Evolutionary conservation across 2,888 invertebrate species (phyloP).

Genomic region (Thumatha senex): DNA sequence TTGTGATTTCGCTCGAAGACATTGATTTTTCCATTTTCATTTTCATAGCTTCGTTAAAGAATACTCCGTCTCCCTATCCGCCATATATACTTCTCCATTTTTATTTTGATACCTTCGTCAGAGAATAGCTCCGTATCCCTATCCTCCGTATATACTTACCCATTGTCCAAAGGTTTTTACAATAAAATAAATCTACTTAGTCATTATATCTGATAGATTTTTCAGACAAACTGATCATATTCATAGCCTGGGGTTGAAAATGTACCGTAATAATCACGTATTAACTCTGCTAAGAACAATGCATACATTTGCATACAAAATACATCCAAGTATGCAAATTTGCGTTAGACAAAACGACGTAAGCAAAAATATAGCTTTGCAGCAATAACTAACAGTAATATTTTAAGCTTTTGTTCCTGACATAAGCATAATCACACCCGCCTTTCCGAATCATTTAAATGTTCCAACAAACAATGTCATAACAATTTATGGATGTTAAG

Average conservation of each 20-base stretch:
- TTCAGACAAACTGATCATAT: not conserved
- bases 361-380: constrained; percentile 10
- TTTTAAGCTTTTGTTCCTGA: constrained; percentile 17
- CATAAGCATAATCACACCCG: constrained; percentile 25
- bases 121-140: too few species aligned
- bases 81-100: too few species aligned
- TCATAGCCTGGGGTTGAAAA: too few species aligned
- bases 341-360: constrained; percentile 12
- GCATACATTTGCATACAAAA: constrained; percentile 27
- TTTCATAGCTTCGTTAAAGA: too few species aligned
- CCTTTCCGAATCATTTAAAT: constrained; percentile 24
- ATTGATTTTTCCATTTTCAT: too few species aligned
- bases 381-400: constrained; percentile 2
- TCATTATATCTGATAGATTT: not conserved
- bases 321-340: constrained; percentile 12
- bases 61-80: too few species aligned
- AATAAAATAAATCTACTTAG: too few species aligned
- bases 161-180: too few species aligned
- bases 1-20: too few species aligned
- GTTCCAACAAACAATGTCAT: constrained; percentile 25
- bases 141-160: too few species aligned
- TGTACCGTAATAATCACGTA: constrained; percentile 8
- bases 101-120: too few species aligned
- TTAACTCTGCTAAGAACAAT: constrained; percentile 20
- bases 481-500: constrained; percentile 28